phyloP scores from a whole-genome alignment of 2,113 vertebrate species.

The Hippocampus zosterae region DNA sequence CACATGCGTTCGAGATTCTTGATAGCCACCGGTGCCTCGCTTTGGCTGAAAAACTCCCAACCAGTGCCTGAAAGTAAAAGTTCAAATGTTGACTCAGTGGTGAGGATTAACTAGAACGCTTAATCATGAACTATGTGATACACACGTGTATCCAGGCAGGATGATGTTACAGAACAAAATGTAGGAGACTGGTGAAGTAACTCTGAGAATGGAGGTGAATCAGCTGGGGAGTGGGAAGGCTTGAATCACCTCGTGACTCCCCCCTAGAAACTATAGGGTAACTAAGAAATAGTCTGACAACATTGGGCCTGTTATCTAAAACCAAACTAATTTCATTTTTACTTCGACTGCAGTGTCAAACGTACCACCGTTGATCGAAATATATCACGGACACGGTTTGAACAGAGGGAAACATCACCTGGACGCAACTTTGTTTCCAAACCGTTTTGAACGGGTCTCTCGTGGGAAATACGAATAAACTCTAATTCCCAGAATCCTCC shows the following conservation, averaged over 20 bases:
- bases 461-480: conserved; percentile 3
- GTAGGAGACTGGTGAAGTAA: conserved; percentile 11
- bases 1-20: conserved; percentile 33
- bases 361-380: not conserved
- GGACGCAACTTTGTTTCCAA: not conserved
- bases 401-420: not conserved
- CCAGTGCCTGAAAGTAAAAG: not conserved
- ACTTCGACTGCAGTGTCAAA: not conserved
- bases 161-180: not conserved
- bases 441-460: not conserved
- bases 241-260: conserved; percentile 49
- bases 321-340: not conserved
- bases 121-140: not conserved
- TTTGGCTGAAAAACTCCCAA: not conserved
- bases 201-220: conserved; percentile 36
- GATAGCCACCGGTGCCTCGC: not conserved
- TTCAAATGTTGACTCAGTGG: not conserved
- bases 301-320: not conserved
- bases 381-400: not conserved
- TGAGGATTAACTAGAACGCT: not conserved
- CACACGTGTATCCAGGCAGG: not conserved
- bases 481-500: conserved; percentile 43
- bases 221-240: conserved; percentile 27
- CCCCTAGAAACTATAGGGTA: conserved; percentile 18
- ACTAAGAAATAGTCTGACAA: conserved; percentile 24